phyloP scores from a whole-genome alignment of 1,140 invertebrate genomes.

The Metaphire vulgaris region DNA sequence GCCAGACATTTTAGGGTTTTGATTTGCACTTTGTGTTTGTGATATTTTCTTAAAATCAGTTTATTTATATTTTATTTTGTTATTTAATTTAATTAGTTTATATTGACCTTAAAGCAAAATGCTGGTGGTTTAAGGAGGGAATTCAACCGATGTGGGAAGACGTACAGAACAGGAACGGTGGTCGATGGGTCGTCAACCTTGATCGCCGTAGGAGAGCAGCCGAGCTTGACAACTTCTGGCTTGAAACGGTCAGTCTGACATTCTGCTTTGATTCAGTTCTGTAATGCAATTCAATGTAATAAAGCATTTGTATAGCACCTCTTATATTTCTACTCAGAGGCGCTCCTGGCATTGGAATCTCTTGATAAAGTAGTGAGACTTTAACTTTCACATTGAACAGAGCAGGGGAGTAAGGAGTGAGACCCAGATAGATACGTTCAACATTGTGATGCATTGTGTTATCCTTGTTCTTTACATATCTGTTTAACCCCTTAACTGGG shows the following conservation, averaged over 20 bases:
- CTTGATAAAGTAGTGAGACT: too few relatives aligned
- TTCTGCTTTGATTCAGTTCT: too few relatives aligned
- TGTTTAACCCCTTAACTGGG: too few relatives aligned
- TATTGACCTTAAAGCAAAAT: not conserved
- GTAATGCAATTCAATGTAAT: too few relatives aligned
- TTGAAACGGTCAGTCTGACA: constrained; percentile 88
- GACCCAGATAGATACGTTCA: too few relatives aligned
- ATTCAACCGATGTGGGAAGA: constrained; percentile 99
- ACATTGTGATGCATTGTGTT: too few relatives aligned
- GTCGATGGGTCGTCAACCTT: constrained; percentile 87
- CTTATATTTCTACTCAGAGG: too few relatives aligned
- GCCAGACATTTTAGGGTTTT: constrained; percentile 3
- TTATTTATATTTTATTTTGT: not conserved
- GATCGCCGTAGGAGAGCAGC: constrained; percentile 71
- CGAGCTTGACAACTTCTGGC: constrained; percentile 86
- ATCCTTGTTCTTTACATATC: too few relatives aligned
- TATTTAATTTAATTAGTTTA: not conserved
- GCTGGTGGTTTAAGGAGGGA: constrained; percentile 57
- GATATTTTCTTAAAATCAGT: not conserved
- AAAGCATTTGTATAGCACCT: too few relatives aligned
- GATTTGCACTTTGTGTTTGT: not conserved
- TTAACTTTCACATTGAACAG: too few relatives aligned
- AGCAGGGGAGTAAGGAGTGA: too few relatives aligned
- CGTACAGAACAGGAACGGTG: constrained; percentile 77
- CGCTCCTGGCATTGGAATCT: too few relatives aligned